These are phyloP conservation scores for Spilarctia lutea DNA, from an alignment of 2,888 invertebrate genomes.

Conservation along the genomic window DNA sequence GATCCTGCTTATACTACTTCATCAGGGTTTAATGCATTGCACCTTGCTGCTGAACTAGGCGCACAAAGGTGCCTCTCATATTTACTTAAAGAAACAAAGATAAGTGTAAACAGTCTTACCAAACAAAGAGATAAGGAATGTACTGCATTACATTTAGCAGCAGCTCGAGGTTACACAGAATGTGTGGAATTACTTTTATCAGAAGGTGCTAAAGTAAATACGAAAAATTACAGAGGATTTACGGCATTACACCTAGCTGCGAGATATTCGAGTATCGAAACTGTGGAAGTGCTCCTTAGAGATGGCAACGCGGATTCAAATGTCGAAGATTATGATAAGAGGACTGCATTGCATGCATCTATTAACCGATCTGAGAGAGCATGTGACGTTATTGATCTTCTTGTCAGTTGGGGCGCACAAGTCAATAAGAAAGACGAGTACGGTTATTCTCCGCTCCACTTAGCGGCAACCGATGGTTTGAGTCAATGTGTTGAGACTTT, in stretches of 20 bases:
- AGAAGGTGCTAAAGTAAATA: conserved; percentile 92
- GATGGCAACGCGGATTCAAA: conserved; percentile 93
- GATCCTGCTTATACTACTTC: conserved; percentile 91
- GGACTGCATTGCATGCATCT: conserved; percentile 93
- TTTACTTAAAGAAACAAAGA: conserved; percentile 91
- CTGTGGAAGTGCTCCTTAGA: conserved; percentile 91
- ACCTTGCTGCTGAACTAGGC: conserved; percentile 93
- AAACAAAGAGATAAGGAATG: conserved; percentile 91
- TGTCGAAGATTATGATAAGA: conserved; percentile 92
- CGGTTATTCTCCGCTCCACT: conserved; percentile 94
- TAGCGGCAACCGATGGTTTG: conserved; percentile 94
- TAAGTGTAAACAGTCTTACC: conserved; percentile 90
- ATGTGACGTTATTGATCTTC: conserved; percentile 92
- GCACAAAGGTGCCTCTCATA: conserved; percentile 90
- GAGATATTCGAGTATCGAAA: conserved; percentile 92
- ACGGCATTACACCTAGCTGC: conserved; percentile 95
- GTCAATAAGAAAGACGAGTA: conserved; percentile 94
- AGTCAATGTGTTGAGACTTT: conserved; percentile 94
- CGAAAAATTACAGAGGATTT: conserved; percentile 92
- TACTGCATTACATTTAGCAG: conserved; percentile 94
- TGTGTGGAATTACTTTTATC: conserved; percentile 92
- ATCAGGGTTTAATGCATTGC: conserved; percentile 92
- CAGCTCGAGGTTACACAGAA: conserved; percentile 94
- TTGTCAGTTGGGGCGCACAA: conserved; percentile 93
- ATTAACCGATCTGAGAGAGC: conserved; percentile 92